Percentiles rank a stretch among this genome's conserved stretches.
Conservation (phyloP, 2,797 vertebrate species). For the Sebastes itinus region DNA sequence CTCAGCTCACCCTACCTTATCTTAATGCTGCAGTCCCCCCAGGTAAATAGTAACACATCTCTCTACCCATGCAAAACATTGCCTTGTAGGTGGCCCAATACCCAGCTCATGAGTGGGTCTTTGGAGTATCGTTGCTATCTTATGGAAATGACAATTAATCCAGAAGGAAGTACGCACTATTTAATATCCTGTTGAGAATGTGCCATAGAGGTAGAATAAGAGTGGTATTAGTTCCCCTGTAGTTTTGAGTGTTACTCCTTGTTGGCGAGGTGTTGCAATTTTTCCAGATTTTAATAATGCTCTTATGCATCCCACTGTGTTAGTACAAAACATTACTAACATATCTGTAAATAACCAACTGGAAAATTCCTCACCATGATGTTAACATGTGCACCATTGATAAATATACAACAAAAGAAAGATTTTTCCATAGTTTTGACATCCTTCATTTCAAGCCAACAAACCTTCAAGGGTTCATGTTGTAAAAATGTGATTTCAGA, state of each 20-base stretch:
- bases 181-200: constrained; percentile 70
- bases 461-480: constrained; percentile 1
- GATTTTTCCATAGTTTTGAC: constrained; percentile 41
- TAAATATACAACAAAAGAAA: constrained; percentile 34
- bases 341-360: constrained; percentile 11
- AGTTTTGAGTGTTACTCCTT: constrained; percentile 20
- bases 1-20: constrained; percentile 58
- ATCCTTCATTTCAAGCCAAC: constrained; percentile 32
- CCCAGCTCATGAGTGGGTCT: constrained; percentile 26
- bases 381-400: constrained; percentile 35
- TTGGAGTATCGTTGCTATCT: constrained; percentile 52
- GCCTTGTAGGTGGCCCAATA: constrained; percentile 57
- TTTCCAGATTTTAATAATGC: background rate
- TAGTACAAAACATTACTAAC: constrained; percentile 5
- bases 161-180: constrained; percentile 48
- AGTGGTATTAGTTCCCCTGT: constrained; percentile 41
- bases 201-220: constrained; percentile 41
- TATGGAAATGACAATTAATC: constrained; percentile 68
- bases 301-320: background rate
- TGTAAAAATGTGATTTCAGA: constrained; percentile 16
- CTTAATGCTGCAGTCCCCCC: constrained; percentile 12
- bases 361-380: constrained; percentile 31
- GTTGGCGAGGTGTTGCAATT: constrained; percentile 13
- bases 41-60: constrained; percentile 55
- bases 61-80: constrained; percentile 19